These are phyloP conservation scores for Paramormyrops kingsleyae DNA, from an alignment of 2,113 vertebrate species.

Conservation along the genomic window DNA sequence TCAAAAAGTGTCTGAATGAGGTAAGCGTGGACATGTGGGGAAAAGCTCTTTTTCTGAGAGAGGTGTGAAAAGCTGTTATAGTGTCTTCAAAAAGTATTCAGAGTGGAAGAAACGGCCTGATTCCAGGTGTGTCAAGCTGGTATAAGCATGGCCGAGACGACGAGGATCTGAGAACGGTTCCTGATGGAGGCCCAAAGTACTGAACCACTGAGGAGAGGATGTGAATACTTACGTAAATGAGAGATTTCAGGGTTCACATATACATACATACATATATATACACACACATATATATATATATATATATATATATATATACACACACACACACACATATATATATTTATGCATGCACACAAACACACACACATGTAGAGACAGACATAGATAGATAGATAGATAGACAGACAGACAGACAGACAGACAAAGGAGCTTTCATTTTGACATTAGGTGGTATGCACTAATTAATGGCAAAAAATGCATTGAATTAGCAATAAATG, in stretches of 20 bases:
- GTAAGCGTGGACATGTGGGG: background rate
- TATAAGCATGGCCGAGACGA: background rate
- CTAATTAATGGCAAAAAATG: too few species aligned
- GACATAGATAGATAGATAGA: too few species aligned
- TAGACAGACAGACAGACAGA: too few species aligned
- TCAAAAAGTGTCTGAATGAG: background rate
- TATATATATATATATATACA: too few species aligned
- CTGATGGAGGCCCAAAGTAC: background rate
- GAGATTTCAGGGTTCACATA: background rate
- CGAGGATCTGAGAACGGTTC: background rate
- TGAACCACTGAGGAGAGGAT: background rate
- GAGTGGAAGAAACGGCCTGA: background rate
- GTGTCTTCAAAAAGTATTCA: background rate
- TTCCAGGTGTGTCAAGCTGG: background rate
- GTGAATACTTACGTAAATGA: background rate
- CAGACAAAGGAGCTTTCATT: too few species aligned
- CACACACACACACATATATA: too few species aligned
- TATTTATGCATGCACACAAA: too few species aligned
- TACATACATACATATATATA: too few species aligned
- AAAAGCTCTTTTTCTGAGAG: background rate
- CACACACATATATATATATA: too few species aligned
- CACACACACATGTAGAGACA: too few species aligned
- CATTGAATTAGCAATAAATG: too few species aligned
- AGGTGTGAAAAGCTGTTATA: background rate
- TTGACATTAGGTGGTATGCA: too few species aligned